Evolutionary conservation across 2,888 invertebrate genomes (phyloP).

Genomic region (Eremobia ochroleuca): DNA sequence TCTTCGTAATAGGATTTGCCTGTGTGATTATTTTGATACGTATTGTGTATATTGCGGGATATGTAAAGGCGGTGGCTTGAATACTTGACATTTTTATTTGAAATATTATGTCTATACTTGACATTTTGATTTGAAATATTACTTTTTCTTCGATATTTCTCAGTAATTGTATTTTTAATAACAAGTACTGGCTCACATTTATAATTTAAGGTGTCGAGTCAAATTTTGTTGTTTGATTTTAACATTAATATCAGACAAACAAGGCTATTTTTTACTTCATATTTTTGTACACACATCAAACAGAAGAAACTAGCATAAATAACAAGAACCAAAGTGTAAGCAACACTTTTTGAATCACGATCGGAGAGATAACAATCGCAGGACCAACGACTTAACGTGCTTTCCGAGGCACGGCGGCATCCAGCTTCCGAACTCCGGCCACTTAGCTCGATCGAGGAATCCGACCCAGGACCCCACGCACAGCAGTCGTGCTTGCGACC

Average conservation of each 20-base stretch:
- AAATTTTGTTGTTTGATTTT: not conserved
- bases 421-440: not conserved
- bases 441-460: no score
- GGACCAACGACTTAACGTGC: not conserved
- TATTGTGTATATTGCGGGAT: not conserved
- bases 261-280: not conserved
- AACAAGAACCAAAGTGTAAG: not conserved
- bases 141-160: constrained; percentile 16
- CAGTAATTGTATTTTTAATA: constrained; percentile 16
- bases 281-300: not conserved
- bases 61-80: not conserved
- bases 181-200: constrained; percentile 8
- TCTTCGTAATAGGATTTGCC: constrained; percentile 27
- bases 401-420: not conserved
- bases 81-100: constrained; percentile 23
- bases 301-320: not conserved
- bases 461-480: no score
- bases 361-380: not conserved
- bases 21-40: not conserved
- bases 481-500: no score
- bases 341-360: no score
- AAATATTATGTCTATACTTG: constrained; percentile 26
- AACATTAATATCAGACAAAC: not conserved
- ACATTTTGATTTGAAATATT: constrained; percentile 29
- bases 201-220: no score